Conservation (phyloP, 2,113 vertebrate genomes). For the Tor tambroides region DNA sequence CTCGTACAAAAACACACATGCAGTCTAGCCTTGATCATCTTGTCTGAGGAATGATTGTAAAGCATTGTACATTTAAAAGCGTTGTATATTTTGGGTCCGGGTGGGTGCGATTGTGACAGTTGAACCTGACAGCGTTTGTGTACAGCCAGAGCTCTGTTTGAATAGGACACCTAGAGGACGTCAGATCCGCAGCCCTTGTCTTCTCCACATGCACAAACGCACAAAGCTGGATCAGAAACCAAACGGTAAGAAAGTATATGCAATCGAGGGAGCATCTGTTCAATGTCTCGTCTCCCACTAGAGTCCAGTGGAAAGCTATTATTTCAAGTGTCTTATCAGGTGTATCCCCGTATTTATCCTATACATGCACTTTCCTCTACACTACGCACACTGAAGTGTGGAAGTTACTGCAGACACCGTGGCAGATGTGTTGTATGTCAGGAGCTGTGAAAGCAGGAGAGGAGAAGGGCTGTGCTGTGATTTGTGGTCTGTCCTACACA, state of each 20-base stretch:
- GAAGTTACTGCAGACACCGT: constrained; percentile 6
- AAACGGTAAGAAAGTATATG: constrained; percentile 27
- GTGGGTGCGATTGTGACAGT: constrained; percentile 27
- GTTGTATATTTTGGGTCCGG: constrained; percentile 65
- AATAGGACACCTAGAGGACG: neutral
- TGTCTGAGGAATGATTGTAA: constrained; percentile 65
- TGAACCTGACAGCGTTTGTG: constrained; percentile 11
- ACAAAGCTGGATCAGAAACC: constrained; percentile 21
- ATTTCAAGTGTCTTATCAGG: constrained; percentile 27
- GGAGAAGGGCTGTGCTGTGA: constrained; percentile 34
- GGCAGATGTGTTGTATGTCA: constrained; percentile 23
- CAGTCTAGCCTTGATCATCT: constrained; percentile 44
- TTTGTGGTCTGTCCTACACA: constrained; percentile 55
- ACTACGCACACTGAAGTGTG: constrained; percentile 25
- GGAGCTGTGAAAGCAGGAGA: constrained; percentile 21
- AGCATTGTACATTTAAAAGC: constrained; percentile 65
- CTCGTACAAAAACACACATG: constrained; percentile 14
- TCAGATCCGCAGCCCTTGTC: constrained; percentile 30
- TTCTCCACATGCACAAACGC: constrained; percentile 31
- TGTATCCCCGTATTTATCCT: neutral
- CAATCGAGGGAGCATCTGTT: constrained; percentile 8
- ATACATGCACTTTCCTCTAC: constrained; percentile 36
- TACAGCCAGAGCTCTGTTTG: constrained; percentile 39
- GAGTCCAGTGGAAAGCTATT: constrained; percentile 1
- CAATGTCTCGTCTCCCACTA: constrained; percentile 13